Percentiles rank a stretch among this genome's conserved stretches.
Evolutionary conservation across 2,113 vertebrate species (phyloP).

Genomic region (Forbesichthys agassizii): DNA sequence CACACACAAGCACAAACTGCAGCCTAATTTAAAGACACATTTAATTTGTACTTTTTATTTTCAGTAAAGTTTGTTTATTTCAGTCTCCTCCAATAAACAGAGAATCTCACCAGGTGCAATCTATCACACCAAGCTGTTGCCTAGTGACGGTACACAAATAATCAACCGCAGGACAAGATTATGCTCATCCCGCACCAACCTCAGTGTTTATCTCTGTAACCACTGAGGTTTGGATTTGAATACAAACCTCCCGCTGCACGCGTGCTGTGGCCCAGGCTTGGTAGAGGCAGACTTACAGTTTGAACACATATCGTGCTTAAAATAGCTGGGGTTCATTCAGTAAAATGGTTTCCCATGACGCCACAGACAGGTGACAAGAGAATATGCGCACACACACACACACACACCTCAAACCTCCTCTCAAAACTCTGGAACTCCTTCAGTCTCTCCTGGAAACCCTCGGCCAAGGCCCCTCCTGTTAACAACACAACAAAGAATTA

Average conservation of each 20-base stretch:
- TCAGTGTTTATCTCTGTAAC: conserved; percentile 1
- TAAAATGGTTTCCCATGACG: neutral
- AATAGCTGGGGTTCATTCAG: neutral
- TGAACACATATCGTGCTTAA: too few species aligned
- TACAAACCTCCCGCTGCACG: neutral
- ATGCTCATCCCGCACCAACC: conserved; percentile 1
- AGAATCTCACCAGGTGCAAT: too few species aligned
- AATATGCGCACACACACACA: neutral
- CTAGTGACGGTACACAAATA: too few species aligned
- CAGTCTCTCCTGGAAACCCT: conserved; percentile 92
- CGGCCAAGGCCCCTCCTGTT: conserved; percentile 90
- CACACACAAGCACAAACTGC: conserved; percentile 10
- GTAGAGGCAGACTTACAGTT: too few species aligned
- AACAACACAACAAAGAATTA: conserved; percentile 1
- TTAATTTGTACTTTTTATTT: too few species aligned
- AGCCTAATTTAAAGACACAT: neutral
- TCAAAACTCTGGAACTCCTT: conserved; percentile 96
- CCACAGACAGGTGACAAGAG: neutral
- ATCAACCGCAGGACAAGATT: neutral
- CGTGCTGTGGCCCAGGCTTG: too few species aligned
- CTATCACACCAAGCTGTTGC: too few species aligned
- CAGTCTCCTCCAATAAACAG: too few species aligned
- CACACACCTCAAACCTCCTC: conserved; percentile 92
- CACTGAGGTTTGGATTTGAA: neutral
- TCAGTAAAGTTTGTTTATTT: too few species aligned